Conservation (phyloP, 2,113 vertebrate species). For the Trogon surrucura region DNA sequence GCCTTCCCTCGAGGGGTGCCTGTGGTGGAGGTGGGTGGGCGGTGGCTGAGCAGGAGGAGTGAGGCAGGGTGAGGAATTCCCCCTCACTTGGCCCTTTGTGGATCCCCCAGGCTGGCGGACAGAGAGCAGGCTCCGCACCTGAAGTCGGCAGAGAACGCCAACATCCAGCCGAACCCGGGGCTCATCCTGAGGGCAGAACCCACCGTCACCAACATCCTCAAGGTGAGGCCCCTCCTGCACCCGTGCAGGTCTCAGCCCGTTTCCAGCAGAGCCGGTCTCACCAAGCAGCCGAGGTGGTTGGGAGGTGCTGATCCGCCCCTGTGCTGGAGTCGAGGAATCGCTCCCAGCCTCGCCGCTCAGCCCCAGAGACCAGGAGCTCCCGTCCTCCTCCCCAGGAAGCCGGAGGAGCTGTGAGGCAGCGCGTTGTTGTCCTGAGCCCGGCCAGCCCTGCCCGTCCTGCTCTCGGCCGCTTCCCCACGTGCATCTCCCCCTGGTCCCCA, state of each 20-base stretch:
- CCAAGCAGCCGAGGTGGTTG: background rate
- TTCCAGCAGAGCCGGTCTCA: background rate
- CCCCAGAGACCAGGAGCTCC: background rate
- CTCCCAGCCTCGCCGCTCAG: background rate
- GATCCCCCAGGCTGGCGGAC: conserved; percentile 80
- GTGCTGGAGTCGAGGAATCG: background rate
- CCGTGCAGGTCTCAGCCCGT: accelerated
- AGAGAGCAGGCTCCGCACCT: conserved; percentile 88
- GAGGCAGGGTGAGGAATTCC: background rate
- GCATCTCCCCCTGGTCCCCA: background rate
- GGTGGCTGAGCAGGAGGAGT: background rate
- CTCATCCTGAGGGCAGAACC: conserved; percentile 95
- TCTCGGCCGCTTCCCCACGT: accelerated
- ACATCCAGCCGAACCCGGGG: conserved; percentile 95
- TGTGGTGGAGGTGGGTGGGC: background rate
- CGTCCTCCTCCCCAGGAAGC: background rate
- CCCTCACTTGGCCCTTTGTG: background rate
- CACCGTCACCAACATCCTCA: conserved; percentile 97
- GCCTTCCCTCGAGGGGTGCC: background rate
- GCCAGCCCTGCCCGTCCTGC: background rate
- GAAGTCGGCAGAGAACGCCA: conserved; percentile 93
- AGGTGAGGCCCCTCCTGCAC: conserved; percentile 74
- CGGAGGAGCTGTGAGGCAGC: background rate
- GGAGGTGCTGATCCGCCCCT: background rate
- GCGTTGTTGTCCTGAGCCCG: background rate